These are phyloP conservation scores for Drosophila dives DNA, from an alignment of 2,888 invertebrate genomes.

Conservation along the genomic window DNA sequence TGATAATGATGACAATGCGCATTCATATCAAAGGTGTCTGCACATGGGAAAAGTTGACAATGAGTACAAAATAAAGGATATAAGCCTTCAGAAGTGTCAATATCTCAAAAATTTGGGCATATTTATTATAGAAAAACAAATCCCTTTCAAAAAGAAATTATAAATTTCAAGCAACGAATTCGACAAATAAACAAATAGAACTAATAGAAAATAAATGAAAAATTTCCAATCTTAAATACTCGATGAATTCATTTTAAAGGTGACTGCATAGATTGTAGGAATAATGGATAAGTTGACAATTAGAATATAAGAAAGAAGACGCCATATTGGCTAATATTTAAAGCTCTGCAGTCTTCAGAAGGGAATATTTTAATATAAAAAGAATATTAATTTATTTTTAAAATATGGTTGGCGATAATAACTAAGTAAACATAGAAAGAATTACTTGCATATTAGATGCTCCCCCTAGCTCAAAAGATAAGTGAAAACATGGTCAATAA, in stretches of 20 bases:
- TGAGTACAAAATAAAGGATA: not conserved
- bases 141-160: not conserved
- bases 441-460: not conserved
- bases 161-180: not conserved
- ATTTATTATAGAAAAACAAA: not conserved
- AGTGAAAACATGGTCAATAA: slow-evolving; percentile 3
- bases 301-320: too few relatives aligned
- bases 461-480: not conserved
- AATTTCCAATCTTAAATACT: not conserved
- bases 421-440: not conserved
- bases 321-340: not conserved
- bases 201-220: not conserved
- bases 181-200: not conserved
- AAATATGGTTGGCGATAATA: not conserved
- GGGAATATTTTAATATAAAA: not conserved
- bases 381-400: too few relatives aligned
- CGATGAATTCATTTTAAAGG: not conserved
- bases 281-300: not conserved
- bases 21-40: slow-evolving; percentile 6
- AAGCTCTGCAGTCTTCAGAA: not conserved
- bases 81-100: not conserved
- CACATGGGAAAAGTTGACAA: not conserved
- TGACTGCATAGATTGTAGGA: not conserved
- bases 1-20: not conserved
- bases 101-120: not conserved